Evolutionary conservation across 2,888 invertebrate genomes (phyloP).

Genomic region (Lithosia quadra): DNA sequence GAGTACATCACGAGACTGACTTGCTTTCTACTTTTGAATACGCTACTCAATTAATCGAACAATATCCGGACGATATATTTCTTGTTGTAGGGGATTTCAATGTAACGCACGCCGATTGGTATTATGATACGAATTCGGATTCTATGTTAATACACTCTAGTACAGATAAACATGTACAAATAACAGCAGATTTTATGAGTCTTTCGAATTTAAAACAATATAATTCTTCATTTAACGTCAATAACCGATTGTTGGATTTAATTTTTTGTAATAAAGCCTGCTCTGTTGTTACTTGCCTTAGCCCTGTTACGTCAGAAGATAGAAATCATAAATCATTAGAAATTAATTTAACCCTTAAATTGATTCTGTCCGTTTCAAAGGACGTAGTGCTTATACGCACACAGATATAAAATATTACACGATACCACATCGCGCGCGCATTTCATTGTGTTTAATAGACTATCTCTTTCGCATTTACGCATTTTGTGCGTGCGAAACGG

Average conservation of each 20-base stretch:
- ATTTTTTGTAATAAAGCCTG: conserved; percentile 12
- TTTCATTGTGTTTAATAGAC: too few relatives aligned
- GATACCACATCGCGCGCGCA: too few relatives aligned
- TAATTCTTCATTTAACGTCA: conserved; percentile 16
- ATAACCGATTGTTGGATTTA: conserved; percentile 16
- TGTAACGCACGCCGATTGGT: background rate
- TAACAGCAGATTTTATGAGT: conserved; percentile 15
- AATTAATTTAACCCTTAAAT: too few relatives aligned
- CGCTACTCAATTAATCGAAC: background rate
- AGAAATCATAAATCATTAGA: background rate
- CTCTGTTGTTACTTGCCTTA: background rate
- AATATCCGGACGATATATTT: too few relatives aligned
- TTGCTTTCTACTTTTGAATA: background rate
- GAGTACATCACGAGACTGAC: background rate
- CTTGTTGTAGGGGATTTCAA: background rate
- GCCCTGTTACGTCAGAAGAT: background rate
- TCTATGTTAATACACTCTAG: background rate
- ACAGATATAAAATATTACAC: too few relatives aligned
- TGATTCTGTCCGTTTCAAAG: too few relatives aligned
- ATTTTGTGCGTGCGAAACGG: too few relatives aligned
- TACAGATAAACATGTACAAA: background rate
- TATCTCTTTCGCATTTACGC: too few relatives aligned
- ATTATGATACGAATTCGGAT: background rate
- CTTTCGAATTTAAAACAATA: conserved; percentile 9
- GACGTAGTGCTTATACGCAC: too few relatives aligned